phyloP scores from a whole-genome alignment of 2,113 vertebrate genomes.

The Lathamus discolor region DNA sequence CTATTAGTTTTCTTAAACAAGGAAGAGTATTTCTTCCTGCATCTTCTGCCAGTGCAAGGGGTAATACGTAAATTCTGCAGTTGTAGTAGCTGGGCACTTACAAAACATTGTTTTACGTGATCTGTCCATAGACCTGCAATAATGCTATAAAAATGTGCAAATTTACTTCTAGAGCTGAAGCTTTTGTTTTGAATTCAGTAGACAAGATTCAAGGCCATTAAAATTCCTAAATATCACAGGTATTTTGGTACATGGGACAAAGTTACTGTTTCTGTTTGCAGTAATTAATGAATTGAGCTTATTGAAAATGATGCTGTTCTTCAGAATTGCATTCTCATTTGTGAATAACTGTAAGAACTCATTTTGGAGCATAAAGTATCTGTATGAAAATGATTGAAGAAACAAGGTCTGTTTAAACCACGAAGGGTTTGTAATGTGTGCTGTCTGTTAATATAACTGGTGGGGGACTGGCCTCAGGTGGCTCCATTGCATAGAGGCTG shows the following conservation, averaged over 20 bases:
- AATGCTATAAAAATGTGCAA: conserved; percentile 35
- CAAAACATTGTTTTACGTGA: neutral
- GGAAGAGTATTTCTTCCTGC: conserved; percentile 65
- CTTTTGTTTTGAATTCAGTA: conserved; percentile 43
- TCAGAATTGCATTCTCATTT: neutral
- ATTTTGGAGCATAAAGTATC: neutral
- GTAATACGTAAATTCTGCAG: conserved; percentile 62
- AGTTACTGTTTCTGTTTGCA: neutral
- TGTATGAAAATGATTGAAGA: neutral
- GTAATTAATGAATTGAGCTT: neutral
- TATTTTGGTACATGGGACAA: neutral
- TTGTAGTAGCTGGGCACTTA: conserved; percentile 34
- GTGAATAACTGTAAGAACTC: neutral
- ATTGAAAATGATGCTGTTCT: neutral
- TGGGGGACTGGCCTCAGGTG: neutral
- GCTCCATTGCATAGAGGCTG: neutral
- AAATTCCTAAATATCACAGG: neutral
- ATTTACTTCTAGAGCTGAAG: conserved; percentile 36
- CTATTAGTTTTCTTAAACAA: conserved; percentile 78
- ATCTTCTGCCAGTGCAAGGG: conserved; percentile 43
- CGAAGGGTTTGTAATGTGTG: accelerated
- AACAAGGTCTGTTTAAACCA: neutral
- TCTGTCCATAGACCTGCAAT: conserved; percentile 55
- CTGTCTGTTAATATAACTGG: accelerated
- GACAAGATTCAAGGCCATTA: neutral